phyloP scores from a whole-genome alignment of 2,888 invertebrate genomes.

The Alviniconcha strummeri region DNA sequence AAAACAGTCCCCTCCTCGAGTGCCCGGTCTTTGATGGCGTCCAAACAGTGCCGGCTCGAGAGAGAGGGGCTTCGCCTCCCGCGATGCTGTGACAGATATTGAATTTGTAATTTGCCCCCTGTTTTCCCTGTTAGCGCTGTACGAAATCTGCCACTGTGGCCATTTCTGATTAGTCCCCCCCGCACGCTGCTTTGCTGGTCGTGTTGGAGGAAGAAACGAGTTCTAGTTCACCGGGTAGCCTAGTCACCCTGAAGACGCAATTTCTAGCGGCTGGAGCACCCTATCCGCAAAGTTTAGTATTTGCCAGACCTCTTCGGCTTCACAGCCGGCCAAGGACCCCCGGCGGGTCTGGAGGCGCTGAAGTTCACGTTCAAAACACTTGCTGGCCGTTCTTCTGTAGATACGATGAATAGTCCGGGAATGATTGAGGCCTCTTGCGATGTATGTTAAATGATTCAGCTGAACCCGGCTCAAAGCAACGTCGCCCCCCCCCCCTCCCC shows the following conservation, averaged over 20 bases:
- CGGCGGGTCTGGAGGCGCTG: neutral
- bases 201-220: conserved; percentile 13
- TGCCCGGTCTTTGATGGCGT: neutral
- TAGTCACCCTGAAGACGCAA: conserved; percentile 10
- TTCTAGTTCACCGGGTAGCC: neutral
- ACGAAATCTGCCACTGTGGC: conserved; percentile 14
- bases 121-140: conserved; percentile 12
- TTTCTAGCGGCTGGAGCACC: neutral
- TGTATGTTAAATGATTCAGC: too few relatives aligned
- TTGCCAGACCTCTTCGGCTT: neutral
- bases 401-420: conserved; percentile 7
- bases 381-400: neutral
- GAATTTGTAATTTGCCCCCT: conserved; percentile 20
- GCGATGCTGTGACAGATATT: conserved; percentile 22
- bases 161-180: conserved; percentile 1
- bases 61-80: conserved; percentile 22
- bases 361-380: conserved; percentile 15
- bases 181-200: neutral
- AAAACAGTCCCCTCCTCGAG: neutral
- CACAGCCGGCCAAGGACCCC: neutral
- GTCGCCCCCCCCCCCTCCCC: too few relatives aligned
- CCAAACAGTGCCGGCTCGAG: conserved; percentile 11
- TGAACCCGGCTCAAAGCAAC: too few relatives aligned
- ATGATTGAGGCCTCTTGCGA: neutral
- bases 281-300: neutral